Evolutionary conservation across 1,140 invertebrate species (phyloP).

Genomic region (Bombus huntii): DNA sequence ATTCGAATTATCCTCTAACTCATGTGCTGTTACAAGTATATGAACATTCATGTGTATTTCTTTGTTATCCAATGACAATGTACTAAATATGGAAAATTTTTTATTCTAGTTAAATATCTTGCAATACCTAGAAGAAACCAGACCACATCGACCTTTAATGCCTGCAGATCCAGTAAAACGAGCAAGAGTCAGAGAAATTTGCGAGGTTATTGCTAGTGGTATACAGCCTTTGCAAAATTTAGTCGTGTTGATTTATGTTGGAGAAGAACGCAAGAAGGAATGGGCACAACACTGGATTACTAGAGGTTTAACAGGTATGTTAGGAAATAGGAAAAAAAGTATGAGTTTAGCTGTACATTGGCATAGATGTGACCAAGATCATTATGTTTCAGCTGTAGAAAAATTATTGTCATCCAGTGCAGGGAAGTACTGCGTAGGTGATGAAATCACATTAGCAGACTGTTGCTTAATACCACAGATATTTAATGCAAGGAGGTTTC

Average conservation of each 20-base stretch:
- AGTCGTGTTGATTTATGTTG: slow-evolving; percentile 91
- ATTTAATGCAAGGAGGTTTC: slow-evolving; percentile 95
- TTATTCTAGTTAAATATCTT: slow-evolving; percentile 91
- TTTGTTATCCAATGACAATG: background rate
- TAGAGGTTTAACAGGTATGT: slow-evolving; percentile 89
- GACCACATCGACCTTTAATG: slow-evolving; percentile 92
- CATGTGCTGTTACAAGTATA: slow-evolving; percentile 19
- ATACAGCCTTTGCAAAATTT: slow-evolving; percentile 98
- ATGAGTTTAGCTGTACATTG: background rate
- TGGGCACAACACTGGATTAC: slow-evolving; percentile 97
- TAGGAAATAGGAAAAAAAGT: background rate
- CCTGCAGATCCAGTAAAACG: slow-evolving; percentile 93
- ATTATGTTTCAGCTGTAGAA: slow-evolving; percentile 89
- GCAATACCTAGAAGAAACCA: slow-evolving; percentile 97
- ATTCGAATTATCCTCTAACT: accelerated
- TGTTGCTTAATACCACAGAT: slow-evolving; percentile 97
- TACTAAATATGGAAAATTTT: background rate
- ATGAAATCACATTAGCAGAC: slow-evolving; percentile 96
- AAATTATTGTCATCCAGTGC: slow-evolving; percentile 91
- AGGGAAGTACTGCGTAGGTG: slow-evolving; percentile 97
- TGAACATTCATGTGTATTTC: background rate
- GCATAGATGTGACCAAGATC: background rate
- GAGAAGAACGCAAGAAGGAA: slow-evolving; percentile 92
- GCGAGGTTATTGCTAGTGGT: slow-evolving; percentile 93
- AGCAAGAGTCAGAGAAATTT: slow-evolving; percentile 92